Base-by-base conservation (phyloP, 2,797 vertebrate genomes). In the Ispidina picta region DNA sequence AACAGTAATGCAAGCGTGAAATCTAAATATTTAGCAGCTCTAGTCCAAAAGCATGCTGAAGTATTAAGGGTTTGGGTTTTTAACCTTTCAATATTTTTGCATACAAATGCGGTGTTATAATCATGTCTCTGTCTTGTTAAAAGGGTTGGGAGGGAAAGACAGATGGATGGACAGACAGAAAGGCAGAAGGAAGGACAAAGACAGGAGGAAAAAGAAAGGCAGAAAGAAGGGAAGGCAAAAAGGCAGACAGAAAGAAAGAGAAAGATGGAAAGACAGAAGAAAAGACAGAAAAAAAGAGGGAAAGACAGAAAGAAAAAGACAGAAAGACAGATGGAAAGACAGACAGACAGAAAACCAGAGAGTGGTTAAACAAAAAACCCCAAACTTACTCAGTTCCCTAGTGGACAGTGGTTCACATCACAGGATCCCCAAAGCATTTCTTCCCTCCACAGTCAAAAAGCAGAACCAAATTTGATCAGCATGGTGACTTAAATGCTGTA, bases 401-500 rank as follows among this genome's bases (percentile, higher is more conserved):
- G 94, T 70, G 88, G 93, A 91, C 33, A 33, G 29, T 71, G 20
- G 39, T 88, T 94, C 77, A n/a, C 31, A 82, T 92, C 92, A 88
- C 94, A 94, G 83, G 94, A 89, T 87, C n/a, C 3, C 85, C 93
- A 94, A 94, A 95, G 78, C 72, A 95, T 94, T 86, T 89, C 83
- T 95, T 94, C 88, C 85, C 59, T 94, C 90, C 78, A 83, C 83
- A 90, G 90, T 90, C 81, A 74, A 93, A 93, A 96, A 89, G 86
- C 94, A 96, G 93, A 95, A 95, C 90, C 87, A 96, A 95, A 95
- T 43, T 94, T 96, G 92, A 96, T 89, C 93, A 90, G 94, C 90
- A 79, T 49, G 77, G 90, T 94, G 87, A 93, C 94, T 97, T 94
- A 93, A 96, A 94, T 82, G 92, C 93, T 86, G 58, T 91, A 62